Evolutionary conservation across 2,888 invertebrate genomes (phyloP), one percentile per base, ranked within the genome.

Genomic region (Laothoe populi): DNA sequence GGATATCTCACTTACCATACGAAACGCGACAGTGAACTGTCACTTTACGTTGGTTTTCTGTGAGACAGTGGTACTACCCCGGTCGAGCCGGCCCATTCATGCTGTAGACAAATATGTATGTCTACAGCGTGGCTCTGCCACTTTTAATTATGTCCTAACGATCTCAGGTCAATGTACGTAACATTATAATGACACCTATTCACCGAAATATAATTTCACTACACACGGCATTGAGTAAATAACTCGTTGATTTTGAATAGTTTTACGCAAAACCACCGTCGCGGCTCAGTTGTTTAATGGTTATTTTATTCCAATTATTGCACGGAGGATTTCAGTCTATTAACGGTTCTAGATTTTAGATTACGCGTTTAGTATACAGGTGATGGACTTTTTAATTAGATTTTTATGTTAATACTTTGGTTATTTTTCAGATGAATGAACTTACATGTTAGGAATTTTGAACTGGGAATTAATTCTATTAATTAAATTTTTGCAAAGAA

Each of bases 291-390:
- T 65, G 68, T 63, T 77, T 82, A 78, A 79, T 79, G 67, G 73
- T 64, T 67, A 67, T 74, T 75, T 79, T 77, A 81, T 77, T 71
- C 67, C 68, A 78, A 77, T 78, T 74, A 72, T 71, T 67, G 65
- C 69, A 68, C 66, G 70, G 63, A 67, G 49, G 26, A 26, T 49
- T 49, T 16, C 19, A 10, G 45, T 21, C 10, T 46, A 21, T 23
- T 16, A 49, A 49, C 16, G 19, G 31, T 31, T 31, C 31, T 31
- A 31, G 31, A 42, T 16, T 42, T 7, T 42, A 16, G 42, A 42
- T 42, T 16, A 42, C 42, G n/a, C 4, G 16, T 13, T 8, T n/a
- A n/a, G n/a, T n/a, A 8, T 35, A 35, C 5, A 8, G 40, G 16
- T 49, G n/a, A 31, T 26, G n/a, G 26, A 49, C 16, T 26, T 31